These are phyloP conservation scores for Oxycera nigricornis DNA, from an alignment of 2,888 invertebrate species.

Conservation along the genomic window DNA sequence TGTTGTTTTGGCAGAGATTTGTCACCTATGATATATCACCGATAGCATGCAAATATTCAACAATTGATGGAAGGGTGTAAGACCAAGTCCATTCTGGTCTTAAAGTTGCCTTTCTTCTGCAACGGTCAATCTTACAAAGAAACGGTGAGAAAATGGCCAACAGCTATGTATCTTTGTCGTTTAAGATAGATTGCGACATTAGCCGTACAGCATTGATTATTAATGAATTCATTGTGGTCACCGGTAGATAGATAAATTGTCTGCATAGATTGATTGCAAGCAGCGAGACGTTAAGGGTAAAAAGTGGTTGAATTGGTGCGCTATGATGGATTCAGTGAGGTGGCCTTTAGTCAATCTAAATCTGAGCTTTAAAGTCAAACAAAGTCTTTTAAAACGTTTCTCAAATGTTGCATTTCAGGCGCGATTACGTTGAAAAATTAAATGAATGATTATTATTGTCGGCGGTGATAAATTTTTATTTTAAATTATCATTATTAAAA, in stretches of 20 bases:
- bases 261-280: background rate
- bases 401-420: background rate
- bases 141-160: background rate
- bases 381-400: background rate
- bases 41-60: background rate
- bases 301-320: background rate
- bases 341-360: background rate
- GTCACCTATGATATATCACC: background rate
- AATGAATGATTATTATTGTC: background rate
- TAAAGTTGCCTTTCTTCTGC: background rate
- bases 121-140: background rate
- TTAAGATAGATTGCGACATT: background rate
- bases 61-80: background rate
- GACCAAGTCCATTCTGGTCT: background rate
- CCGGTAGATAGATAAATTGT: background rate
- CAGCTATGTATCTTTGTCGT: background rate
- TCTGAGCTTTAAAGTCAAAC: background rate
- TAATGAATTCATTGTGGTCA: background rate
- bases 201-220: background rate
- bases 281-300: too few species aligned
- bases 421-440: background rate
- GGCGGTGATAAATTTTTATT: background rate
- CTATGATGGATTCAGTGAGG: background rate
- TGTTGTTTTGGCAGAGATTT: constrained; percentile 11
- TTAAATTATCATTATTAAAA: too few species aligned